Conservation (phyloP, 2,113 vertebrate species). For the Bothrops jararaca region DNA sequence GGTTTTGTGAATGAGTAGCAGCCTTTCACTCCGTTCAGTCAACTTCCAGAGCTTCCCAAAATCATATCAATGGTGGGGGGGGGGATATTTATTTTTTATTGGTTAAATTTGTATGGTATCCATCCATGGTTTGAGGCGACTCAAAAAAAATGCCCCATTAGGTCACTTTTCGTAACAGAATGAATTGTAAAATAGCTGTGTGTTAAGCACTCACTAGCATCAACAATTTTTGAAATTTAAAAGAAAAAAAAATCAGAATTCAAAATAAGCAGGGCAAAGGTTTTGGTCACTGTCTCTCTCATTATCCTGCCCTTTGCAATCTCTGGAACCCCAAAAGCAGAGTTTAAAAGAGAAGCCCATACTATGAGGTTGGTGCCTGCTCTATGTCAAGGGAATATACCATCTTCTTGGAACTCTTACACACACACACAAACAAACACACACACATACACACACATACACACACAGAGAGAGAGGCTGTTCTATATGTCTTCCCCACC, state of each 20-base stretch:
- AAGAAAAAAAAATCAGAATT: background rate
- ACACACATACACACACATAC: too few relatives aligned
- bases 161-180: background rate
- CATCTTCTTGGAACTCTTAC: conserved; percentile 57
- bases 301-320: background rate
- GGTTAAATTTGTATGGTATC: background rate
- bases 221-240: background rate
- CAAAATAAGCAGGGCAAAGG: background rate
- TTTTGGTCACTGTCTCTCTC: background rate
- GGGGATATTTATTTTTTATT: background rate
- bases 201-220: background rate
- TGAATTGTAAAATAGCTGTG: background rate
- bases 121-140: background rate
- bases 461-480: background rate
- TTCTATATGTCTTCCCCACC: conserved; percentile 3
- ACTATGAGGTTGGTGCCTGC: background rate
- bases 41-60: background rate
- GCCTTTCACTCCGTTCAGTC: background rate
- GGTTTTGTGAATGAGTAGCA: background rate
- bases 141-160: too few relatives aligned
- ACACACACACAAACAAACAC: background rate
- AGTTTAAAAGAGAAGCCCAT: background rate
- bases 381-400: background rate
- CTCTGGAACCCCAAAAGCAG: background rate
- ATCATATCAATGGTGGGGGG: background rate